These are phyloP conservation scores for Lerista edwardsae DNA, from an alignment of 2,797 vertebrate genomes.

Conservation along the genomic window DNA sequence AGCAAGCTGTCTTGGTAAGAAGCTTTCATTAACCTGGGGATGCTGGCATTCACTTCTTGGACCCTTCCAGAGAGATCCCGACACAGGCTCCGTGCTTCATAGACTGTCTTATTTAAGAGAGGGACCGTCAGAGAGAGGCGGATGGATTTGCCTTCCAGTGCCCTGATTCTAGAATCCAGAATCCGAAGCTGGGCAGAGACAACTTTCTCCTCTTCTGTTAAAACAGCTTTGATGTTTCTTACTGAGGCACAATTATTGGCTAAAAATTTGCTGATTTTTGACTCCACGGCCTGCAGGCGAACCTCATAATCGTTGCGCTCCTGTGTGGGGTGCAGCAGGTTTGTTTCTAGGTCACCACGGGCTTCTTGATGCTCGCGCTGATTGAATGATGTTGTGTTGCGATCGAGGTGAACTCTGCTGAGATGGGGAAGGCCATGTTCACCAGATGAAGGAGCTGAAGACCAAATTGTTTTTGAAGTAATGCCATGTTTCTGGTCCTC, in stretches of 20 bases:
- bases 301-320: slow-evolving; percentile 62
- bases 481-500: slow-evolving; percentile 56
- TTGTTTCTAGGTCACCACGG: slow-evolving; percentile 67
- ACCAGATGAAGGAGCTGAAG: slow-evolving; percentile 30
- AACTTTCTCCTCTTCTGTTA: slow-evolving; percentile 63
- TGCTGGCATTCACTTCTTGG: slow-evolving; percentile 65
- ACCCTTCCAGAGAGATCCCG: slow-evolving; percentile 60
- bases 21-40: slow-evolving; percentile 67
- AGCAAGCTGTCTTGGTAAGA: slow-evolving; percentile 66
- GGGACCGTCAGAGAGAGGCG: slow-evolving; percentile 72
- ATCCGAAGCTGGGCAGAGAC: slow-evolving; percentile 70
- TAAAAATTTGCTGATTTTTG: slow-evolving; percentile 74
- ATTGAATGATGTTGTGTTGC: slow-evolving; percentile 68
- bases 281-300: slow-evolving; percentile 73
- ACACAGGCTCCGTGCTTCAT: slow-evolving; percentile 68
- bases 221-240: slow-evolving; percentile 57
- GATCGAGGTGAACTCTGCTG: slow-evolving; percentile 63
- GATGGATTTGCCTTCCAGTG: slow-evolving; percentile 77
- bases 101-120: slow-evolving; percentile 75
- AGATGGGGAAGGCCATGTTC: slow-evolving; percentile 51
- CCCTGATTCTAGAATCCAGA: slow-evolving; percentile 78
- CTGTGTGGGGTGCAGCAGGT: slow-evolving; percentile 43
- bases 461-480: slow-evolving; percentile 50
- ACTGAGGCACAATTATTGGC: slow-evolving; percentile 65
- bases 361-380: slow-evolving; percentile 62